These are phyloP conservation scores for Mirounga angustirostris DNA, from an alignment of 2,113 vertebrate genomes.

Conservation along the genomic window DNA sequence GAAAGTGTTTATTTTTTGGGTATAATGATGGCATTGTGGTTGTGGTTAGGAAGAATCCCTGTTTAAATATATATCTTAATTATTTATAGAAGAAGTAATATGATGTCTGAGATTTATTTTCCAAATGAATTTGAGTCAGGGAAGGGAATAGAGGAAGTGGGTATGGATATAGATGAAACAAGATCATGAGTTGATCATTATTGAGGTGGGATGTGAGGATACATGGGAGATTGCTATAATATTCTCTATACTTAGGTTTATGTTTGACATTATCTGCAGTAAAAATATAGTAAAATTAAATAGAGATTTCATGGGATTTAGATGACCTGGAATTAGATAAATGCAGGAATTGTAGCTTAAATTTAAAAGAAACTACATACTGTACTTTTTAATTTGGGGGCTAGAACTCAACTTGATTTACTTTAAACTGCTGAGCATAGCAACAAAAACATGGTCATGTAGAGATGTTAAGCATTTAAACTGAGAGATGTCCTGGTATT, in stretches of 20 bases:
- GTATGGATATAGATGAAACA: not conserved
- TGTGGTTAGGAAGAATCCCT: constrained; percentile 29
- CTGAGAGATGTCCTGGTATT: not conserved
- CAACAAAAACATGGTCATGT: not conserved
- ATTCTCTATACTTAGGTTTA: not conserved
- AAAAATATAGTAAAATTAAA: constrained; percentile 11
- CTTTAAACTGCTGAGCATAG: not conserved
- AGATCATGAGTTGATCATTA: constrained; percentile 4
- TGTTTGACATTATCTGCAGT: not conserved
- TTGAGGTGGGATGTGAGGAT: not conserved
- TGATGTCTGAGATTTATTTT: constrained; percentile 3
- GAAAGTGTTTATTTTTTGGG: constrained; percentile 12
- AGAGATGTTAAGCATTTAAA: not conserved
- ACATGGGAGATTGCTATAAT: not conserved
- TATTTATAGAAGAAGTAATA: constrained; percentile 2
- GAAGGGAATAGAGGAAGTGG: not conserved
- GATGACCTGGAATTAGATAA: not conserved
- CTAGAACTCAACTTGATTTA: not conserved
- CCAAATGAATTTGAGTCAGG: not conserved
- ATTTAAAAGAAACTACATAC: not conserved
- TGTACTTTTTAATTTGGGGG: not conserved
- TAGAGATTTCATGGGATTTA: not conserved
- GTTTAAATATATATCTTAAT: constrained; percentile 25
- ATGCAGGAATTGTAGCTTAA: constrained; percentile 46
- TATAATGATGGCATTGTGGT: not conserved